Base-by-base conservation (phyloP, 2,797 vertebrate genomes). In the Lutjanus argentimaculatus region DNA sequence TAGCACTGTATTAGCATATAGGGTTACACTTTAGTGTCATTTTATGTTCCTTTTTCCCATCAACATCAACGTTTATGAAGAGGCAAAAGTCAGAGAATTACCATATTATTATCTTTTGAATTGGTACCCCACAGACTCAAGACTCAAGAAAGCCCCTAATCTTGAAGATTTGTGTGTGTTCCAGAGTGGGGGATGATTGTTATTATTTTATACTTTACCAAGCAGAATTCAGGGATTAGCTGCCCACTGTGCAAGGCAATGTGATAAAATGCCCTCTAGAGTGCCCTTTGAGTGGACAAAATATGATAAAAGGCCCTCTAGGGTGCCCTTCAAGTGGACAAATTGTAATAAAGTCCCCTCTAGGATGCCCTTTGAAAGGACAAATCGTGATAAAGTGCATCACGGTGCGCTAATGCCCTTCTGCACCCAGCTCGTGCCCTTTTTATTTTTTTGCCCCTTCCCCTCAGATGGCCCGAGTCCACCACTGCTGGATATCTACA, bases 51-150 rank as follows among this genome's bases (percentile, higher is more conserved):
- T 42, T 57, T 62, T 43, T 48, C 42, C 1, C 42, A 46, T 77
- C 62, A 72, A 65, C 65, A 45, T 51, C 4, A 66, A n/a, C 10
- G 56, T 1, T 12, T 51, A 8, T 36, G 19, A 43, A 17, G 25
- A 66, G 66, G 55, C 68, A 70, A 67, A 62, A 56, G 48, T 25
- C 72, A 7, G 40, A 51, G 1, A 74, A 61, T 70, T 70, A 64
- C 25, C 40, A 57, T 56, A 53, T 58, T 45, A 56, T 68, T 49
- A 55, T 52, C 17, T 36, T 57, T 49, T 48, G 40, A 62, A 66
- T 40, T n/a, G 14, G 14, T 25, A 17, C 11, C n/a, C 21, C 46
- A 59, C 62, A 43, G 56, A 49, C 21, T 15, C 12, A 19, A 25
- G 42, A 66, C 16, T 36, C 13, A n/a, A 6, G 30, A 36, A 36